Evolutionary conservation across 1,140 invertebrate genomes (phyloP), one percentile per base, ranked within the genome.

Genomic region (Leptopilina clavipes): DNA sequence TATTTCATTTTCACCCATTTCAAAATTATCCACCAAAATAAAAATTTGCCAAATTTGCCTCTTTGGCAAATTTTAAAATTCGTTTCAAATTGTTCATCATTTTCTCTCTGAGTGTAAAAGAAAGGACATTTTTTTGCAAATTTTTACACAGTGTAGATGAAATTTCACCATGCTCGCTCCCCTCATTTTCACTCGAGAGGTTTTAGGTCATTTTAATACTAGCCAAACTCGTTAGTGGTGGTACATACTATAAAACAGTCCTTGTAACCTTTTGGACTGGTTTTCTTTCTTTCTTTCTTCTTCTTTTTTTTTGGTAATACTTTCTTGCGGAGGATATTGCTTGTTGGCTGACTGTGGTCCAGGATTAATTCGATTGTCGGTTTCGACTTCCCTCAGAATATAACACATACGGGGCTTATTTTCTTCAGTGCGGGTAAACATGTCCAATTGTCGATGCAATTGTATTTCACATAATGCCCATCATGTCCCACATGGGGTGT

Each of bases 341-440:
- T 65, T 65, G 59, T 65, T 65, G 59, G 22, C 12, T 65, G 22
- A 37, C 59, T 65, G 59, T 65, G 59, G 59, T 65, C 80, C 82
- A 80, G 82, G 79, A 80, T 83, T 80, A 83, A 83, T 83, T 81
- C 82, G 79, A 81, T 83, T 83, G 79, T 81, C 77, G 79, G 80
- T 83, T 83, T 79, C 82, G 75, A 81, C 80, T 80, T 81, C 75
- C 79, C 76, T 78, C 74, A 65, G 19, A 25, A 25, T 65, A 65
- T 65, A 65, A 65, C 56, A 65, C 56, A 65, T 31, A 65, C 22
- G 56, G 56, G 22, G 56, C 19, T 65, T 65, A 65, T 65, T 65
- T 65, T 65, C 56, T 19, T 65, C 56, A 31, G 56, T 65, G 56
- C 56, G 56, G 56, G 56, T 65, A 65, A 65, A 65, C 59, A 65